A percentile compares a stretch with the other conserved stretches of the same genome.
Conservation (phyloP, 2,113 vertebrate genomes). For the Lampris incognitus region DNA sequence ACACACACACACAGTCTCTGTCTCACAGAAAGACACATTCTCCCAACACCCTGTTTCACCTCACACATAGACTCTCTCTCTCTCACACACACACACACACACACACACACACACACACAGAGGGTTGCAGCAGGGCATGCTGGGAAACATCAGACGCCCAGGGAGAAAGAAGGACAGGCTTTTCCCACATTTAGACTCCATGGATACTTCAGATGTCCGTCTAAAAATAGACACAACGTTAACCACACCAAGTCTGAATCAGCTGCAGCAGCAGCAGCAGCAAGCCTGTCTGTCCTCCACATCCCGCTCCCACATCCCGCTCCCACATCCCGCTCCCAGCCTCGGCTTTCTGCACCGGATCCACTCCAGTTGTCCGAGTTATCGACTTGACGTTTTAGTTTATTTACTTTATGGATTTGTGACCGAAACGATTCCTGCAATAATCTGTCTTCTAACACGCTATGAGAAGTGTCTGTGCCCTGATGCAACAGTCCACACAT, state of each 20-base stretch:
- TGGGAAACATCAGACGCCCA: conserved; percentile 98
- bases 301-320: too few relatives aligned
- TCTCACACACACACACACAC: conserved; percentile 53
- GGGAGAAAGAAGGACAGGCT: conserved; percentile 97
- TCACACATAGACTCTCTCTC: conserved; percentile 27
- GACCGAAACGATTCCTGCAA: too few relatives aligned
- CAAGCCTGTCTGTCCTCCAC: too few relatives aligned
- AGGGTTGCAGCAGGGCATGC: conserved; percentile 84
- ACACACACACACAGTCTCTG: conserved; percentile 33
- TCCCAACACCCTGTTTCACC: background rate
- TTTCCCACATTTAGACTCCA: conserved; percentile 99
- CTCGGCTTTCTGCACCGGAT: too few relatives aligned
- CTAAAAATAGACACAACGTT: conserved; percentile 97
- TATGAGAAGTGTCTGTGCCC: too few relatives aligned
- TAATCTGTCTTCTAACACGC: too few relatives aligned
- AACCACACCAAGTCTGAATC: conserved; percentile 86
- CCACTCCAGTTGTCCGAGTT: too few relatives aligned
- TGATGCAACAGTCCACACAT: too few relatives aligned
- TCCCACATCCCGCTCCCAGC: too few relatives aligned
- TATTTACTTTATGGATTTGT: too few relatives aligned
- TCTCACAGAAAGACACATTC: conserved; percentile 51
- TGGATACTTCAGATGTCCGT: conserved; percentile 94
- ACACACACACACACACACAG: conserved; percentile 62
- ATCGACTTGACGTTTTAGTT: too few relatives aligned
- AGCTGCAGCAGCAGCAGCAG: conserved; percentile 55